These are phyloP conservation scores for Buceros bicornis DNA, from an alignment of 2,797 vertebrate species.

Conservation along the genomic window DNA sequence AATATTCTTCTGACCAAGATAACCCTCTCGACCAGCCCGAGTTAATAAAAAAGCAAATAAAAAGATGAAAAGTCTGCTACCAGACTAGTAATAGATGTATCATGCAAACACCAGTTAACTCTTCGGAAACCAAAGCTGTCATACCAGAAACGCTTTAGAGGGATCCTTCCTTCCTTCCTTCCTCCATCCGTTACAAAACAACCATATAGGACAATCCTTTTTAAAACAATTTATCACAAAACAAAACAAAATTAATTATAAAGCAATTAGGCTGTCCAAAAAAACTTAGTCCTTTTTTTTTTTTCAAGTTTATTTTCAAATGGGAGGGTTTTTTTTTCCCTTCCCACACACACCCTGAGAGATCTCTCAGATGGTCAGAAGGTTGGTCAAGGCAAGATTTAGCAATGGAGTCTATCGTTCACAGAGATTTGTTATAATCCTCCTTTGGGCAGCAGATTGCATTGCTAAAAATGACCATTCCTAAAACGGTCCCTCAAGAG, in stretches of 20 bases:
- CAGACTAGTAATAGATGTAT: constrained; percentile 56
- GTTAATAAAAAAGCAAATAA: constrained; percentile 6
- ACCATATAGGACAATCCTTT: constrained; percentile 11
- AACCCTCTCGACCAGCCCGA: constrained; percentile 35
- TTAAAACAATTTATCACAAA: constrained; percentile 51
- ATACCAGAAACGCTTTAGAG: constrained; percentile 12
- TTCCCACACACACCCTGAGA: constrained; percentile 38
- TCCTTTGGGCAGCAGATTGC: constrained; percentile 62
- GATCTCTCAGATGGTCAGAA: constrained; percentile 23
- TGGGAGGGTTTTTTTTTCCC: not conserved
- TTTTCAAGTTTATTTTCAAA: constrained; percentile 49
- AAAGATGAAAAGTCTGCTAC: constrained; percentile 40
- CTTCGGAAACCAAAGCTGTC: constrained; percentile 64
- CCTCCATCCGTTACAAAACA: constrained; percentile 46
- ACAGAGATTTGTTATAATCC: constrained; percentile 65
- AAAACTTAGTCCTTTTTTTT: not conserved
- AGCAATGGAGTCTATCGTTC: constrained; percentile 39
- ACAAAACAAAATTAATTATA: not conserved
- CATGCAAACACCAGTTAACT: constrained; percentile 64
- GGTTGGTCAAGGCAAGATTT: constrained; percentile 31
- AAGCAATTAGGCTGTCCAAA: not conserved
- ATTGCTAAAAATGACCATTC: constrained; percentile 60
- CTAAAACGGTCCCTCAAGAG: constrained; percentile 29
- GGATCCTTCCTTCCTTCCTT: constrained; percentile 27
- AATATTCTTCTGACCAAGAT: constrained; percentile 3